These are phyloP conservation scores for Drosophila nigricruria DNA, from an alignment of 2,888 invertebrate species.

Conservation along the genomic window DNA sequence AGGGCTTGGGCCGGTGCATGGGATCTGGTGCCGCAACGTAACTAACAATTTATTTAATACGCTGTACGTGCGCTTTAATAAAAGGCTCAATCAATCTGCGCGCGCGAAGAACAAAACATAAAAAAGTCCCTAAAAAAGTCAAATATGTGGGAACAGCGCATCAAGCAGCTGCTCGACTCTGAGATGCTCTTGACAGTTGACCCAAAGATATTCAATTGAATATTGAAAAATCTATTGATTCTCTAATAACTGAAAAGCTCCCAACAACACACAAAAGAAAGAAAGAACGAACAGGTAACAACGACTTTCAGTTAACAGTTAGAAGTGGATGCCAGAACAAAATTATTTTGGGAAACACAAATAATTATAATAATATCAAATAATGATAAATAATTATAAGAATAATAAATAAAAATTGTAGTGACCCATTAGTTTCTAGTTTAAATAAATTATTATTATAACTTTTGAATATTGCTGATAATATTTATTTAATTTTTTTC, in stretches of 20 bases:
- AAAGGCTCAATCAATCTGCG: conserved; percentile 81
- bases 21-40: conserved; percentile 71
- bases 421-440: not conserved
- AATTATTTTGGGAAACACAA: not conserved
- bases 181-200: conserved; percentile 52
- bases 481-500: too few relatives aligned
- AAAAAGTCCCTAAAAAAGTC: conserved; percentile 38
- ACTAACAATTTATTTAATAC: conserved; percentile 85
- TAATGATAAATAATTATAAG: not conserved
- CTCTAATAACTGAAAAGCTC: not conserved
- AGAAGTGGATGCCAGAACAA: not conserved
- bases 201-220: conserved; percentile 13
- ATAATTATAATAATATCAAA: not conserved
- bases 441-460: not conserved
- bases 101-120: conserved; percentile 52
- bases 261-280: not conserved
- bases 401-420: not conserved
- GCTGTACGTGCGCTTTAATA: conserved; percentile 83
- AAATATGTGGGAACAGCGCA: conserved; percentile 49
- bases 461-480: too few relatives aligned
- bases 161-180: conserved; percentile 50
- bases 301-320: not conserved
- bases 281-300: not conserved
- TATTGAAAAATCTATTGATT: not conserved
- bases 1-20: conserved; percentile 48